Percentiles rank a stretch among this genome's conserved stretches.
These are phyloP conservation scores for Scomberomorus guttatus DNA, from an alignment of 2,797 vertebrate genomes.

Conservation along the genomic window DNA sequence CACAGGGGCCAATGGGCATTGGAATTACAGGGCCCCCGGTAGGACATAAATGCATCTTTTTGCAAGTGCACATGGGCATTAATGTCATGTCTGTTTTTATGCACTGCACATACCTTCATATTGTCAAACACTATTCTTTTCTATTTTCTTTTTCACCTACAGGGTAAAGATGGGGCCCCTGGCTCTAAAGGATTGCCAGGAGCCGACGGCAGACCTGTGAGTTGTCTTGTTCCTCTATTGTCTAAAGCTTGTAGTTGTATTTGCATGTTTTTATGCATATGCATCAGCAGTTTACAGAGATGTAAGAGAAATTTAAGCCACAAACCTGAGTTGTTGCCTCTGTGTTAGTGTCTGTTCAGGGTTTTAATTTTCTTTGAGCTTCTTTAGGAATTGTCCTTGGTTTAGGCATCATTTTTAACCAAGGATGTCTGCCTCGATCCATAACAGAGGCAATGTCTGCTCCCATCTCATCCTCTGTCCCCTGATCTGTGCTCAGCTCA, in stretches of 20 bases:
- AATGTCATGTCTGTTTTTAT: conserved; percentile 1
- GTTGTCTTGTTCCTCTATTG: conserved; percentile 66
- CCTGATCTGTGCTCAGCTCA: conserved; percentile 77
- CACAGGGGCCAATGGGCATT: conserved; percentile 84
- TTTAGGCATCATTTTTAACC: conserved; percentile 77
- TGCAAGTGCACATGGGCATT: conserved; percentile 5
- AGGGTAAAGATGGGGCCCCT: conserved; percentile 86
- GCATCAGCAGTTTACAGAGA: conserved; percentile 32
- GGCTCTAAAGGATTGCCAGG: conserved; percentile 87
- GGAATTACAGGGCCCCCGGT: conserved; percentile 87
- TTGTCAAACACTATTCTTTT: conserved; percentile 32
- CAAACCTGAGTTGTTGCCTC: conserved; percentile 40
- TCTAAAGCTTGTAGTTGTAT: conserved; percentile 8
- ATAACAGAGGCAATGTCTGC: conserved; percentile 79
- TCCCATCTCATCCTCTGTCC: conserved; percentile 82
- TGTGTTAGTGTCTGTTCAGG: conserved; percentile 27
- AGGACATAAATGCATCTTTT: conserved; percentile 58
- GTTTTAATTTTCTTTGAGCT: conserved; percentile 67
- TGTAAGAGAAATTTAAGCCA: conserved; percentile 30
- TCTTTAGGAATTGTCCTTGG: conserved; percentile 76
- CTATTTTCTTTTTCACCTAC: conserved; percentile 38
- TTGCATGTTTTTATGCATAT: conserved; percentile 33
- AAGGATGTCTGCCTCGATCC: conserved; percentile 77
- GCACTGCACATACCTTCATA: neutral
- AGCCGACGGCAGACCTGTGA: conserved; percentile 86